Evolutionary conservation across 92 coral and sea anemone genomes (phyloP), one percentile per base, ranked within the genome.

Genomic region (Galaxea fascicularis): DNA sequence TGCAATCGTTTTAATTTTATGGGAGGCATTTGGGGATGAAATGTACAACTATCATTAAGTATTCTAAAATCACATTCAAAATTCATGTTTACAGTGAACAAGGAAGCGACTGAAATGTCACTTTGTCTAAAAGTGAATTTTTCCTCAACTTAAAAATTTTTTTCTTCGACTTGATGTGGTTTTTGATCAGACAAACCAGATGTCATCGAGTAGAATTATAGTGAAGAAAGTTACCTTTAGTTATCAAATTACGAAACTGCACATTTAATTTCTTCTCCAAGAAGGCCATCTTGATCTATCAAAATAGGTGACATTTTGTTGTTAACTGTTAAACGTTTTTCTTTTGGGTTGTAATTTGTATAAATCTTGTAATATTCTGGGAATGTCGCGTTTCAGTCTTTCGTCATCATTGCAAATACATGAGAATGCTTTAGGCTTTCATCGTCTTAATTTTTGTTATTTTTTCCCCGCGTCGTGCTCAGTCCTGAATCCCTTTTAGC

Each of bases 221-320:
- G 54, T 2, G 41, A 35, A 35, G 41, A 35, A 35, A 35, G 41
- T 35, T 35, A 35, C 41, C 41, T 49, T 46, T 46, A 12, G 6
- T 46, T 49, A 1, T 49, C 54, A 49, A 49, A 3, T n/a, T n/a
- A n/a, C n/a, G n/a, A n/a, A n/a, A n/a, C n/a, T n/a, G n/a, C n/a
- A n/a, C 17, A 49, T 1, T 4, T 14, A 49, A 2, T 10, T 10
- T 35, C 13, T 49, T 49, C 57, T 63, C 71, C 71, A 59, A 62
- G 57, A 18, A 0, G 39, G 82, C 68, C 60, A 77, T 77, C 17
- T 77, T 77, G 57, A 27, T 66, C 66, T 22, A 26, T 22, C 13
- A 24, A 25, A 31, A 39, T 60, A 39, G 14, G 56, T 49, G 15
- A 49, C 14, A 49, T 49, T 49, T 49, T 49, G 56, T 49, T 49